Base-by-base conservation (phyloP, 1,140 invertebrate genomes). In the Gryllus bimaculatus region DNA sequence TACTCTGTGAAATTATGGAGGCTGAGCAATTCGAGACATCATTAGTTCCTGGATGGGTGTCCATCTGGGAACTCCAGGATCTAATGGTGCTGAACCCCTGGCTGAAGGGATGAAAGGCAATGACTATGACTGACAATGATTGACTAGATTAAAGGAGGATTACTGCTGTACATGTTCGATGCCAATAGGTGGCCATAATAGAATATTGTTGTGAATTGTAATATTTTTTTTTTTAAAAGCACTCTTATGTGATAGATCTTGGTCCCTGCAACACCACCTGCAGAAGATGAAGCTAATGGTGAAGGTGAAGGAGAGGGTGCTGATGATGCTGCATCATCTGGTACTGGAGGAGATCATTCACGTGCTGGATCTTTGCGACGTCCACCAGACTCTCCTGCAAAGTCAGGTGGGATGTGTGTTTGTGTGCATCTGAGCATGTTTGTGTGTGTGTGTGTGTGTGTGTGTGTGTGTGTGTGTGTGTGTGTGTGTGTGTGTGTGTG, bases 231-330 rank as follows among this genome's bases (percentile, higher is more conserved):
- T 54, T 15, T n/a, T n/a, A n/a, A n/a, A n/a, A 39, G 5, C 26
- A 39, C 26, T 39, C 26, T 39, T 39, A 39, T 39, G 26, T 39
- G 26, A 39, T 66, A 66, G 54, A 66, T 66, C 18, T 7, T 66
- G 0, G 54, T 66, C 54, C 54, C 54, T 0, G 54, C 54, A 13
- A 75, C 12, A 26, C 74, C 20, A 13, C 10, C 74, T 20, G 10
- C n/a, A 75, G 49, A n/a, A 49, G 47, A 78, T 49, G 78, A 78
- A 78, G n/a, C 48, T 54, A 10, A 26, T 20, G 78, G 48, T 78
- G 21, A 49, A 8, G 8, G 18, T 78, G 78, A 78, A 73, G 48
- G 54, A 66, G 26, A 47, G 8, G 66, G 49, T 15, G 78, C 47
- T 18, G 21, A 54, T 49, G 49, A 26, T 18, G 78, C 26, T n/a